These are phyloP conservation scores for Archocentrus centrarchus DNA, from an alignment of 2,113 vertebrate species.

Conservation along the genomic window DNA sequence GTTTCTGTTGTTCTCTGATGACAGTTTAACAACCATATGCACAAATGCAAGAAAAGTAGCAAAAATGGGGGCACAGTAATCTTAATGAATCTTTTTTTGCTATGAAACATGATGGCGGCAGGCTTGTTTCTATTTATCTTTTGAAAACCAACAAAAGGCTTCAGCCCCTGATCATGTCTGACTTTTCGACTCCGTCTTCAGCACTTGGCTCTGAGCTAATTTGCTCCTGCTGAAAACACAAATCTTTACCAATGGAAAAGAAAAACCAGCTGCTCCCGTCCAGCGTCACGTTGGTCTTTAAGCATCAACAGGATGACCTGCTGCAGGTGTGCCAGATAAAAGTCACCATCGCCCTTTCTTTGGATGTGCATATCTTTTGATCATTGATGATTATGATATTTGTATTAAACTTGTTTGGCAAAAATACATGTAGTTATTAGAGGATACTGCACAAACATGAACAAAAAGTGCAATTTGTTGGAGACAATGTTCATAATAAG, in stretches of 20 bases:
- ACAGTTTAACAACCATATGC: conserved; percentile 4
- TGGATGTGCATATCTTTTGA: neutral
- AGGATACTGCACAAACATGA: neutral
- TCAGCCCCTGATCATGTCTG: neutral
- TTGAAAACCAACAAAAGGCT: neutral
- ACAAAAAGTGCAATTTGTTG: neutral
- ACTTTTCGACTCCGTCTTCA: neutral
- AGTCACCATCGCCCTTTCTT: neutral
- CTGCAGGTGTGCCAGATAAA: neutral
- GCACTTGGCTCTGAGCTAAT: neutral
- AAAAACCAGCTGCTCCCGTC: accelerated
- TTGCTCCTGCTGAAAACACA: neutral
- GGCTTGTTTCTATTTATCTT: neutral
- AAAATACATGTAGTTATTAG: no score
- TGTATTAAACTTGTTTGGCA: neutral
- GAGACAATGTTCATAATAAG: neutral
- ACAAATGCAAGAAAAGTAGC: neutral
- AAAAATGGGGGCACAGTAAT: neutral
- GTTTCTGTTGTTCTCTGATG: conserved; percentile 14
- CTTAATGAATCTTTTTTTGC: neutral
- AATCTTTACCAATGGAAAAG: neutral
- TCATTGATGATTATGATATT: neutral
- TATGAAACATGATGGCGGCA: neutral
- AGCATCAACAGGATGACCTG: neutral
- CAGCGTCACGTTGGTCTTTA: neutral